Conservation (phyloP, 2,797 vertebrate genomes). For the Podarcis lilfordi region DNA sequence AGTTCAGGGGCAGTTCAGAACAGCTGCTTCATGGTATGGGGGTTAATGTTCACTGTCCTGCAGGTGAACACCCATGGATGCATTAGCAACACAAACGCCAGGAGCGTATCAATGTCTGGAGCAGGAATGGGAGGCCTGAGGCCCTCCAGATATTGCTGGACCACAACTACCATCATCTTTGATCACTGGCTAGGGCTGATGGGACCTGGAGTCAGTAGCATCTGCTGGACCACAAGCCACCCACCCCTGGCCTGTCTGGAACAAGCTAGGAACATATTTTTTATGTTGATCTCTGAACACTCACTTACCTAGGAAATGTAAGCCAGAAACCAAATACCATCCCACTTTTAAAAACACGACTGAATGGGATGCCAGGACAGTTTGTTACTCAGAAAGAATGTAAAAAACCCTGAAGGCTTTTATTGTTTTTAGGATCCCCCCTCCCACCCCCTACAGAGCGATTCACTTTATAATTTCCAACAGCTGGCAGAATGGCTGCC, state of each 20-base stretch:
- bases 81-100: too few relatives aligned
- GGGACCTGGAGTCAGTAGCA: not conserved
- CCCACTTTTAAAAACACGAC: not conserved
- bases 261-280: too few relatives aligned
- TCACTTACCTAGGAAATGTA: not conserved
- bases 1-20: too few relatives aligned
- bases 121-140: too few relatives aligned
- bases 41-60: too few relatives aligned
- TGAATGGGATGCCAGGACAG: not conserved
- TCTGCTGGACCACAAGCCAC: not conserved
- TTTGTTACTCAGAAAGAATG: not conserved
- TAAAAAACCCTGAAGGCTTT: not conserved
- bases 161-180: not conserved
- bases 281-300: not conserved
- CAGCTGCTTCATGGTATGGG: too few relatives aligned
- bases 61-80: too few relatives aligned
- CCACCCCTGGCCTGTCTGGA: not conserved
- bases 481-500: not conserved
- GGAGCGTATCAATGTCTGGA: not conserved
- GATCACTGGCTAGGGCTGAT: not conserved
- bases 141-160: not conserved
- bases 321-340: not conserved
- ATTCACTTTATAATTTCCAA: not conserved
- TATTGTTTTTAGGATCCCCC: not conserved
- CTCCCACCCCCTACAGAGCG: not conserved